phyloP scores from a whole-genome alignment of 2,888 invertebrate genomes.

The Siphlonurus alternatus region DNA sequence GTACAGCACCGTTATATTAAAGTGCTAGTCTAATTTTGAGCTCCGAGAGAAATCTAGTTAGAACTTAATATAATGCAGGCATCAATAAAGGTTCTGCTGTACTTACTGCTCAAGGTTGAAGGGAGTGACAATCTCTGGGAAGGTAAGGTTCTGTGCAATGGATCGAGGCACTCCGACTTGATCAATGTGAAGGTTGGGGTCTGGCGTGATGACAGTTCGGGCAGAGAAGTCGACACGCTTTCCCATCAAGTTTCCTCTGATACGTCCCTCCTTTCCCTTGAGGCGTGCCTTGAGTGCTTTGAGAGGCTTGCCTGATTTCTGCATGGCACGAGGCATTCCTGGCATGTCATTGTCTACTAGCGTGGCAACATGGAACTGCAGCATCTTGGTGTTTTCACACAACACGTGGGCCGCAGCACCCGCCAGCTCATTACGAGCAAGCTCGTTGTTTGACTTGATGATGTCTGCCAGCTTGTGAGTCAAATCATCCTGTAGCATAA shows the following conservation, averaged over 20 bases:
- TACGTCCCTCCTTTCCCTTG: slow-evolving; percentile 98
- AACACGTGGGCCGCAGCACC: slow-evolving; percentile 97
- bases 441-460: slow-evolving; percentile 93
- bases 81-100: no score
- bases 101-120: slow-evolving; percentile 89
- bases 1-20: no score
- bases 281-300: slow-evolving; percentile 93
- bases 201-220: slow-evolving; percentile 94
- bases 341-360: slow-evolving; percentile 98
- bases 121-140: slow-evolving; percentile 97
- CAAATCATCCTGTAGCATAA: slow-evolving; percentile 90
- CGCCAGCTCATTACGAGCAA: slow-evolving; percentile 84
- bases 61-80: no score
- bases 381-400: slow-evolving; percentile 89
- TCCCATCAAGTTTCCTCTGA: slow-evolving; percentile 98
- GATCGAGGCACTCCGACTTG: slow-evolving; percentile 96
- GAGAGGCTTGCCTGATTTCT: slow-evolving; percentile 95
- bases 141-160: slow-evolving; percentile 97
- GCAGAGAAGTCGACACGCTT: slow-evolving; percentile 99
- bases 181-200: slow-evolving; percentile 86
- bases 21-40: no score
- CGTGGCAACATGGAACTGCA: slow-evolving; percentile 98
- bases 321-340: slow-evolving; percentile 93
- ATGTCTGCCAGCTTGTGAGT: slow-evolving; percentile 98
- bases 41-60: background rate